phyloP scores from a whole-genome alignment of 2,113 vertebrate genomes.

The Forbesichthys papilliferus region DNA sequence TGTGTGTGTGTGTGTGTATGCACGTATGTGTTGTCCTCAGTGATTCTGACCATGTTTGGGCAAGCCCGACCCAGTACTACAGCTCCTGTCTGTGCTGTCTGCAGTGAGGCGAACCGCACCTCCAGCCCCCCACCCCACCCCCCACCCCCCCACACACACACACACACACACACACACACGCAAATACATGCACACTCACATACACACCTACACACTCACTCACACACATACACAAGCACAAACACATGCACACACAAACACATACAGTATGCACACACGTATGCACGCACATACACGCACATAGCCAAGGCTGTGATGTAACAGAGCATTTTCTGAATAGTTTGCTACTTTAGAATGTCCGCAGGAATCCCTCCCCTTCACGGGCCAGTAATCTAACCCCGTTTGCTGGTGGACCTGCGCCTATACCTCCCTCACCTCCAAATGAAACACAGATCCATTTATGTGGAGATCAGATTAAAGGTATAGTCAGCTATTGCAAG shows the following conservation, averaged over 20 bases:
- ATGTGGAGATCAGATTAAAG: slow-evolving; percentile 39
- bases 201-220: background rate
- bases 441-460: slow-evolving; percentile 31
- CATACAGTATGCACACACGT: background rate
- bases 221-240: background rate
- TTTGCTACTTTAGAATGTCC: slow-evolving; percentile 48
- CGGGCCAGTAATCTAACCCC: slow-evolving; percentile 61
- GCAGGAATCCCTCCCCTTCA: slow-evolving; percentile 26
- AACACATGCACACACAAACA: background rate
- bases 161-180: slow-evolving; percentile 9
- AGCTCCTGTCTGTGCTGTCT: slow-evolving; percentile 29
- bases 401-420: slow-evolving; percentile 22
- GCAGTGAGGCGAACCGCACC: slow-evolving; percentile 57
- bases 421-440: slow-evolving; percentile 26
- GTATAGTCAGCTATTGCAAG: background rate
- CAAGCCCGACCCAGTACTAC: slow-evolving; percentile 44
- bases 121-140: slow-evolving; percentile 29
- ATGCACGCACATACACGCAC: slow-evolving; percentile 26
- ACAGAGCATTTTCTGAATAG: slow-evolving; percentile 59
- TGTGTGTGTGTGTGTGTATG: slow-evolving; percentile 9
- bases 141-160: background rate
- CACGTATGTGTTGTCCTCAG: background rate
- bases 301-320: slow-evolving; percentile 48
- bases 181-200: background rate
- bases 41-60: slow-evolving; percentile 76